Evolutionary conservation across 2,888 invertebrate species (phyloP), one percentile per base, ranked within the genome.

Genomic region (Neoascia interrupta): DNA sequence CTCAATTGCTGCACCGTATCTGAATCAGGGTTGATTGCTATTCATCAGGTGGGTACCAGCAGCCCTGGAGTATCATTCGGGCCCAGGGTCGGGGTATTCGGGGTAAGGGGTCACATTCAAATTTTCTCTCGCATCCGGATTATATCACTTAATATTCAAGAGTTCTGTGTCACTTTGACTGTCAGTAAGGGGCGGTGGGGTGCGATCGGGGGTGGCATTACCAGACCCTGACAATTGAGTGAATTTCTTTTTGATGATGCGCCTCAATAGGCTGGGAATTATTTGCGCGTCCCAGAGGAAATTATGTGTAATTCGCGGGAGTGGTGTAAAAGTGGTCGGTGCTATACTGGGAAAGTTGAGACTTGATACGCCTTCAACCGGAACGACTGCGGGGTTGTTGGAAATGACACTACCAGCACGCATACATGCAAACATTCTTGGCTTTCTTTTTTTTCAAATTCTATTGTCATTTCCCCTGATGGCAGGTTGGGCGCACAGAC

Each of bases 251-350:
- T 63, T 74, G 73, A 80, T 69, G 80, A 68, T 63, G 54, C 51
- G 79, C 68, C 61, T 73, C 56, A 79, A 61, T 72, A 58, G 79
- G 41, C 58, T 31, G 68, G 68, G 63, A 73, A 68, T 73, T 73
- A 31, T 8, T 11, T 13, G 31, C 26, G n/a, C 13, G 66, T 79
- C 80, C 80, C 80, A 69, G 19, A 80, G 80, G 80, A 80, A 80
- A 80, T 80, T 80, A 80, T 68, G 6, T 68, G 43, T 45, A 11
- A 54, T 36, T 23, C 11, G 49, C 63, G 70, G 63, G 56, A 56
- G 61, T 54, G 70, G 63, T 53, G 19, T 49, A 34, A 3, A 28
- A 4, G 49, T 26, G 43, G 54, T 34, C 47, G 47, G 26, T 26
- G 26, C 8, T 26, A 26, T 26, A 5, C 8, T 5, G 5, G 26